Evolutionary conservation across 2,797 vertebrate genomes (phyloP), one percentile per base, ranked within the genome.

Genomic region (Pogonophryne albipinna): DNA sequence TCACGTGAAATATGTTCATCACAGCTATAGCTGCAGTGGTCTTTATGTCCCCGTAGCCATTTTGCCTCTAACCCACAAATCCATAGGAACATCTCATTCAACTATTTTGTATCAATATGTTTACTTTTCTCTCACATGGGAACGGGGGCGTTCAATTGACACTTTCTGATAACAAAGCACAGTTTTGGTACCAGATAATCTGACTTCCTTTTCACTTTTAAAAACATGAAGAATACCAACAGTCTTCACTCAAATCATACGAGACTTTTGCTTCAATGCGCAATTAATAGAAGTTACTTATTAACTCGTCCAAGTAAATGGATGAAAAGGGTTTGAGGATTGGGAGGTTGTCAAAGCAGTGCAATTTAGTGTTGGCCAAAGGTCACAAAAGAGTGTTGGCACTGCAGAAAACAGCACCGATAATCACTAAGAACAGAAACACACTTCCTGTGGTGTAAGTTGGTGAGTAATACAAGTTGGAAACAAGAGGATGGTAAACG

Each of bases 381-480:
- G 83, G 87, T 87, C 85, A 85, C 5, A 20, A 64, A 75, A 71
- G 46, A 68, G 62, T 15, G 23, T 62, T 67, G 79, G 55, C n/a
- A n/a, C n/a, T n/a, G n/a, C 31, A 6, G 16, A 68, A 77, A 68
- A 85, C 4, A 41, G 4, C 38, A 55, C 23, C 61, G 27, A 74
- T 67, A 58, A 83, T 60, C 52, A 46, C n/a, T 46, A 49, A 67
- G 61, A 52, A 60, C 23, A 60, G 56, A 20, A 58, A 27, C 59
- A 52, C 17, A 41, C 19, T 46, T 46, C 31, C 46, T 45, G 31
- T 15, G 12, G 23, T 52, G 10, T 38, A 4, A 19, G 44, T 5
- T 34, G 42, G 10, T 13, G 20, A 12, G 70, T 47, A 19, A 81
- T 70, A 63, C 27, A 9, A 46, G 52, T 44, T 51, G 41, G 10